A percentile compares a stretch with the other conserved stretches of the same genome.
phyloP scores from a whole-genome alignment of 2,113 vertebrate genomes.

The Turnix velox region DNA sequence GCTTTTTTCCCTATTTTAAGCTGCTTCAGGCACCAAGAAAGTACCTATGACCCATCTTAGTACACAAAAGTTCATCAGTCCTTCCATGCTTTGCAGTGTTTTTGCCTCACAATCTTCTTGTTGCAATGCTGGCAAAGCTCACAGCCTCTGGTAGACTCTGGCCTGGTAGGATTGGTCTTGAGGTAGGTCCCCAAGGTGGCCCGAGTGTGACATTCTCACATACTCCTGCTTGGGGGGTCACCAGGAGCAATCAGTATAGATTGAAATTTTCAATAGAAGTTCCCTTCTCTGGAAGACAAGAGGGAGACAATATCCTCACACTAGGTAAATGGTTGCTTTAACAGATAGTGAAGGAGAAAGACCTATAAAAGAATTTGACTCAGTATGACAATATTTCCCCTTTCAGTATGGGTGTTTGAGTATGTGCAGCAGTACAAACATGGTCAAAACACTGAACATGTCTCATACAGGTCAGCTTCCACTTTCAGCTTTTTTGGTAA shows the following conservation, averaged over 20 bases:
- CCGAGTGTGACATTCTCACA: neutral
- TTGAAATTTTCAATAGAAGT: neutral
- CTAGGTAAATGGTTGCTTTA: neutral
- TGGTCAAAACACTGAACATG: neutral
- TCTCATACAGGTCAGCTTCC: neutral
- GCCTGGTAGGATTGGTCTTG: neutral
- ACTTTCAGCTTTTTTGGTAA: neutral
- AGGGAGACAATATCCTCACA: neutral
- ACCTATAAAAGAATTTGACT: neutral
- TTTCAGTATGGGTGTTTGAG: neutral
- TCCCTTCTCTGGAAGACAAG: neutral
- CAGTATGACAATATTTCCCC: neutral
- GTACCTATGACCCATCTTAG: neutral
- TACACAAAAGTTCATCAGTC: neutral
- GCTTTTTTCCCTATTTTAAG: neutral
- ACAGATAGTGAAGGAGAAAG: neutral
- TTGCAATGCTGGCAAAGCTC: neutral
- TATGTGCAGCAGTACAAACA: rapidly evolving
- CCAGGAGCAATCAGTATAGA: neutral
- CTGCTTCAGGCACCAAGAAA: neutral
- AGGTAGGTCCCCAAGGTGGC: rapidly evolving
- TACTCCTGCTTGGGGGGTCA: neutral
- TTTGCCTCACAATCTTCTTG: neutral
- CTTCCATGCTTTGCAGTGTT: neutral
- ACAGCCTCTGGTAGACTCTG: neutral